Percentiles rank a stretch among this genome's conserved stretches.
Evolutionary conservation across 2,888 invertebrate species (phyloP).

Genomic region (Mystacides longicornis): DNA sequence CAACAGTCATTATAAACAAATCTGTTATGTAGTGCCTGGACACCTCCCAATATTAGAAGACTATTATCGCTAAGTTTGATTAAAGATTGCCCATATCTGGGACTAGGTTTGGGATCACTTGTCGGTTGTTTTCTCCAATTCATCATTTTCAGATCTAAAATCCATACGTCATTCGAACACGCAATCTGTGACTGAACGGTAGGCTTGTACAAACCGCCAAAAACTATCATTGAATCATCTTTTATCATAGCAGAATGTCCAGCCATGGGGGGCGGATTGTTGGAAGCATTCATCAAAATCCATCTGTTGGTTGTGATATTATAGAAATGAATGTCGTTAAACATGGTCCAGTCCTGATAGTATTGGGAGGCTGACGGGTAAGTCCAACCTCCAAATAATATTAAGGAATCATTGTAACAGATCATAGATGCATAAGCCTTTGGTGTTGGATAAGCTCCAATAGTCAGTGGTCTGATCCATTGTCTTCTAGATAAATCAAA

Average conservation of each 20-base stretch:
- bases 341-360: conserved; percentile 79
- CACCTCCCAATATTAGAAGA: conserved; percentile 77
- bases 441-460: conserved; percentile 86
- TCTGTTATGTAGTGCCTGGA: conserved; percentile 73
- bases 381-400: conserved; percentile 94
- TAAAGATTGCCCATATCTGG: conserved; percentile 91
- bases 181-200: conserved; percentile 34
- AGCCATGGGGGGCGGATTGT: conserved; percentile 73
- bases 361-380: conserved; percentile 82
- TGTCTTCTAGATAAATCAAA: conserved; percentile 78
- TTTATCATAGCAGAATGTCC: conserved; percentile 89
- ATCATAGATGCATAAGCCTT: conserved; percentile 93
- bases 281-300: conserved; percentile 54
- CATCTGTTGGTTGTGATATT: conserved; percentile 76
- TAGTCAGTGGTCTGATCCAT: conserved; percentile 79
- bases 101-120: conserved; percentile 61
- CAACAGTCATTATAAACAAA: conserved; percentile 83
- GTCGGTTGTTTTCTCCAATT: conserved; percentile 73
- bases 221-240: conserved; percentile 74
- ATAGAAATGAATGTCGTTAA: conserved; percentile 87
- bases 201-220: conserved; percentile 60
- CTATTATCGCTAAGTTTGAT: conserved; percentile 70
- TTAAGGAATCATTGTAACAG: conserved; percentile 72
- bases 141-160: conserved; percentile 68
- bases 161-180: conserved; percentile 82